phyloP scores from a whole-genome alignment of 2,113 vertebrate genomes.

The Xiphophorus couchianus region DNA sequence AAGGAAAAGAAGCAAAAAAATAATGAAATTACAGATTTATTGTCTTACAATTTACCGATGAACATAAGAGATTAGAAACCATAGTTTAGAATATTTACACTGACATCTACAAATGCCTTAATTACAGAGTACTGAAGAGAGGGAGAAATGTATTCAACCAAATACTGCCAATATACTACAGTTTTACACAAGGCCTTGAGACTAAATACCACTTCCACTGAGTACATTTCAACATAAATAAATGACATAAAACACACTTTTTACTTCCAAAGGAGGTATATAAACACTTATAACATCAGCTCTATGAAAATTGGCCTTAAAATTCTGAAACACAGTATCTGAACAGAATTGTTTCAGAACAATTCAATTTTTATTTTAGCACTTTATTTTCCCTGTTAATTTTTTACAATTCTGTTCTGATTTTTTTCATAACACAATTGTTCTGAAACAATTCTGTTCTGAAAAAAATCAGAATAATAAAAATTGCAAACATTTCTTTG shows the following conservation, averaged over 20 bases:
- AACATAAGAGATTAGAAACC: conserved; percentile 56
- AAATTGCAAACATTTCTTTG: conserved; percentile 39
- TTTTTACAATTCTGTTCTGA: no score
- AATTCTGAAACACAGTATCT: conserved; percentile 69
- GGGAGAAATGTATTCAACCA: conserved; percentile 20
- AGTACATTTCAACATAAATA: conserved; percentile 64
- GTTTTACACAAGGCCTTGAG: conserved; percentile 34
- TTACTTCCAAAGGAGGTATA: conserved; percentile 69
- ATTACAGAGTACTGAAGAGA: conserved; percentile 39
- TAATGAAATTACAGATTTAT: conserved; percentile 65
- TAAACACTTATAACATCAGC: conserved; percentile 61
- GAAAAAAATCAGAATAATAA: conserved; percentile 70
- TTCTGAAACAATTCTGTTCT: conserved; percentile 15
- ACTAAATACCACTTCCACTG: conserved; percentile 42
- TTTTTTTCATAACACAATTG: no score
- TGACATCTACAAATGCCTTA: conserved; percentile 57
- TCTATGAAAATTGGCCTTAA: conserved; percentile 57
- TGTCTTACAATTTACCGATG: conserved; percentile 67
- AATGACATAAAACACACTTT: conserved; percentile 51
- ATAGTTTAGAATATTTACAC: conserved; percentile 59
- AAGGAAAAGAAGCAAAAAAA: conserved; percentile 16
- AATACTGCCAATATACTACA: conserved; percentile 32
- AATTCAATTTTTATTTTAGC: no score
- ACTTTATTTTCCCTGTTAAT: no score
- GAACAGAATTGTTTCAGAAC: no score